Percentiles rank a stretch among this genome's conserved stretches.
phyloP scores from a whole-genome alignment of 2,113 vertebrate genomes.

The Nannobrachium achirus region DNA sequence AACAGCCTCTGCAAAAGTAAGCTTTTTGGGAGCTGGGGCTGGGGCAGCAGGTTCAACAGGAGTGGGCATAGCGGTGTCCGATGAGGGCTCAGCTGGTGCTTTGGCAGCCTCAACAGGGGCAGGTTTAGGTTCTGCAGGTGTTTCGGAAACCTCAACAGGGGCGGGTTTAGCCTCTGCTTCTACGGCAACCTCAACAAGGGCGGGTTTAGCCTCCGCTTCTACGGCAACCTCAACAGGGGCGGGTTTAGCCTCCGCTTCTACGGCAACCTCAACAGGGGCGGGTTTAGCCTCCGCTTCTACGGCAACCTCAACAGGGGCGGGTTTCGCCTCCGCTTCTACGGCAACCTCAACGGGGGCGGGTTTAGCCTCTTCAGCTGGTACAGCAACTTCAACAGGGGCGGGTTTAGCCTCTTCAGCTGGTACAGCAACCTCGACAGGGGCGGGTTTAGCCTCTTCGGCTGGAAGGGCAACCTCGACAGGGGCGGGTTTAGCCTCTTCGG shows the following conservation, averaged over 20 bases:
- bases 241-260: neutral
- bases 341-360: neutral
- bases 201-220: neutral
- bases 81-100: neutral
- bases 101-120: slow-evolving; percentile 28
- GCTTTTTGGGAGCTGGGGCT: slow-evolving; percentile 71
- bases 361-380: fast-evolving
- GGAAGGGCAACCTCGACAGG: neutral
- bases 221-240: neutral
- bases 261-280: neutral
- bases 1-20: slow-evolving; percentile 74
- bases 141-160: neutral
- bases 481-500: neutral
- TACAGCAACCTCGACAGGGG: neutral
- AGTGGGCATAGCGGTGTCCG: slow-evolving; percentile 1
- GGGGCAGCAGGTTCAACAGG: slow-evolving; percentile 36
- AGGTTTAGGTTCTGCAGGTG: slow-evolving; percentile 6
- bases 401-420: neutral
- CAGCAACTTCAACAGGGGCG: neutral
- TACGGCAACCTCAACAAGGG: neutral
- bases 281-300: neutral
- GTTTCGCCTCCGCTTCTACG: neutral
- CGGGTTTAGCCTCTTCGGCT: neutral
- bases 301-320: neutral
- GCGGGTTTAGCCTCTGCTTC: neutral